A percentile compares a stretch with the other conserved stretches of the same genome.
Conservation (phyloP, 2,888 invertebrate species). For the Drosophila mettleri region DNA sequence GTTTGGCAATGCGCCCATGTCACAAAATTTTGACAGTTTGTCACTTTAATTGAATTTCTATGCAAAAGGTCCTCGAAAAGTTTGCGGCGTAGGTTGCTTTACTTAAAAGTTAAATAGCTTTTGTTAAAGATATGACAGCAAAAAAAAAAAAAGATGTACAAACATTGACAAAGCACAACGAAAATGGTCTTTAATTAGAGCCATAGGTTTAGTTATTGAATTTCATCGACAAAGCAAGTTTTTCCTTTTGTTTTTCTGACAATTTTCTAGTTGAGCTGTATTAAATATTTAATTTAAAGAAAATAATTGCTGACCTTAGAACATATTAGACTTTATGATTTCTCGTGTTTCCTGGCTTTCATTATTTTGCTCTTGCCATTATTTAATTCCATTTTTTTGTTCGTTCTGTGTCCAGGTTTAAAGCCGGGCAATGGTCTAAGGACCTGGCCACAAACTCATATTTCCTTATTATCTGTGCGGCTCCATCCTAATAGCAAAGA, state of each 20-base stretch:
- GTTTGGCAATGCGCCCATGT: slow-evolving; percentile 62
- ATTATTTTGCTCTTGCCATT: slow-evolving; percentile 25
- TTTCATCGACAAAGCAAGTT: no score
- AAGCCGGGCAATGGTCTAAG: slow-evolving; percentile 39
- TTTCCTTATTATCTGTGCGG: slow-evolving; percentile 73
- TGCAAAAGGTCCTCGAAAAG: slow-evolving; percentile 38
- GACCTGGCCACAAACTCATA: slow-evolving; percentile 64
- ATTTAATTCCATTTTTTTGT: slow-evolving; percentile 45
- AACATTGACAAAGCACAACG: background rate
- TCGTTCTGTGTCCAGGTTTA: slow-evolving; percentile 29
- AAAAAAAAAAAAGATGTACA: slow-evolving; percentile 1
- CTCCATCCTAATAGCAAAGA: slow-evolving; percentile 38
- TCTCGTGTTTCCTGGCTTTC: slow-evolving; percentile 17
- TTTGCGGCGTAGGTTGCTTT: slow-evolving; percentile 12
- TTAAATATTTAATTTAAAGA: slow-evolving; percentile 8
- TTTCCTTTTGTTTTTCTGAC: background rate
- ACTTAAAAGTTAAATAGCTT: slow-evolving; percentile 12
- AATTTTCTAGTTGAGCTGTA: background rate
- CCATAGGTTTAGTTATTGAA: background rate
- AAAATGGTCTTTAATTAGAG: slow-evolving; percentile 4
- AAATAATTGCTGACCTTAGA: slow-evolving; percentile 30
- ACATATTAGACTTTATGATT: slow-evolving; percentile 47
- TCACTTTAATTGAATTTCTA: slow-evolving; percentile 76
- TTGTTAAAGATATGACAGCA: slow-evolving; percentile 20
- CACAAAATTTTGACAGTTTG: slow-evolving; percentile 76